Evolutionary conservation across 1,140 invertebrate genomes (phyloP).

Genomic region (Dinothrombium tinctorium): DNA sequence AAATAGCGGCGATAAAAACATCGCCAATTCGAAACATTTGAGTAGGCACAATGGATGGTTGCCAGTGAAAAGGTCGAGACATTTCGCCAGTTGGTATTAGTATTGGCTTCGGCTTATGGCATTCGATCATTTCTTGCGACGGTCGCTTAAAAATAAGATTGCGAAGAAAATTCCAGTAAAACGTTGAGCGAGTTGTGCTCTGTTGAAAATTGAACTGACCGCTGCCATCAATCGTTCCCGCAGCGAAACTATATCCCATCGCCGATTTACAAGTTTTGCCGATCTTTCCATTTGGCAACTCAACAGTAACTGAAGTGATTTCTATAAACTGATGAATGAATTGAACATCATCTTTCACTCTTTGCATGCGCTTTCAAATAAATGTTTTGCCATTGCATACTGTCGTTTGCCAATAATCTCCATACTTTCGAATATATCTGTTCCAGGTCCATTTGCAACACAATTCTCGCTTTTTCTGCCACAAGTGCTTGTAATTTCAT

Average conservation of each 20-base stretch:
- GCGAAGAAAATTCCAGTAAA: constrained; percentile 15
- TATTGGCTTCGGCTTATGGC: constrained; percentile 47
- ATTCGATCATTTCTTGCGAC: constrained; percentile 15
- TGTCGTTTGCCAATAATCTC: constrained; percentile 58
- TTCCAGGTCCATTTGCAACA: constrained; percentile 55
- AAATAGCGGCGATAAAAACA: constrained; percentile 38
- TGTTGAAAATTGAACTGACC: constrained; percentile 58
- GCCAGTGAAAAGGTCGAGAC: constrained; percentile 54
- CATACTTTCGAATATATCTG: constrained; percentile 73
- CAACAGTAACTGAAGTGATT: constrained; percentile 34
- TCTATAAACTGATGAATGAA: constrained; percentile 57
- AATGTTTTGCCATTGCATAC: constrained; percentile 41
- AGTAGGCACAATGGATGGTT: constrained; percentile 56
- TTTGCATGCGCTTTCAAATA: constrained; percentile 23
- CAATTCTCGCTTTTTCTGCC: constrained; percentile 30
- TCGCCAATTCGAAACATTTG: constrained; percentile 51
- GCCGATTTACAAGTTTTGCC: constrained; percentile 8
- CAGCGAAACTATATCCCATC: constrained; percentile 44
- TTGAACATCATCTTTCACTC: constrained; percentile 40
- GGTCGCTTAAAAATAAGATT: constrained; percentile 19
- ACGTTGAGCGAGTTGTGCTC: constrained; percentile 11
- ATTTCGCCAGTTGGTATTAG: constrained; percentile 62
- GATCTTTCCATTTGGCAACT: constrained; percentile 18
- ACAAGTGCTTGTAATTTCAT: constrained; percentile 45
- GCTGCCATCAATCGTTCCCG: constrained; percentile 75